These are phyloP conservation scores for Melikaiella ostensackeni DNA, from an alignment of 2,888 invertebrate genomes.

Conservation along the genomic window DNA sequence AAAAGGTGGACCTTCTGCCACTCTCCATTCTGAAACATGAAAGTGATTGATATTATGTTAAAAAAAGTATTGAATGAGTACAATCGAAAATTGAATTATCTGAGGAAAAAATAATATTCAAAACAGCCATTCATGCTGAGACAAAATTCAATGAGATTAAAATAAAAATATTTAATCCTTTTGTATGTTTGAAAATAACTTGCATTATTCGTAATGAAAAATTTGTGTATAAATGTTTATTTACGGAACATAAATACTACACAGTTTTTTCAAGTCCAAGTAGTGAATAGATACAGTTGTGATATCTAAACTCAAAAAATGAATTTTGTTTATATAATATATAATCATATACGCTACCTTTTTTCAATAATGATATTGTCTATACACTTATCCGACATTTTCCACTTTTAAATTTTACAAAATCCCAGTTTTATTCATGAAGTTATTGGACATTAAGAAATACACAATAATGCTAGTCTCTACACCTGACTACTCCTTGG, in stretches of 20 bases:
- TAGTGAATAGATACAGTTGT: slow-evolving; percentile 4
- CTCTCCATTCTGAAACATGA: neutral
- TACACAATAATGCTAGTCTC: neutral
- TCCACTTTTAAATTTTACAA: neutral
- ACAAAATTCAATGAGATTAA: neutral
- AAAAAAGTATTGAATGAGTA: neutral
- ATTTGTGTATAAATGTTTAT: neutral
- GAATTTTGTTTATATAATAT: too few species aligned
- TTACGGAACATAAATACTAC: neutral
- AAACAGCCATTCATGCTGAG: neutral
- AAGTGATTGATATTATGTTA: neutral
- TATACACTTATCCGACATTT: neutral
- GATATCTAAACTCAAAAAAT: neutral
- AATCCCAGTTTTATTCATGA: neutral
- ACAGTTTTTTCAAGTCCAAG: neutral
- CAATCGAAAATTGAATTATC: neutral
- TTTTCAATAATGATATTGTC: too few species aligned
- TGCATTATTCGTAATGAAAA: too few species aligned
- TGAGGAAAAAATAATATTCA: neutral
- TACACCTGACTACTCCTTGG: neutral
- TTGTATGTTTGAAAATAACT: too few species aligned
- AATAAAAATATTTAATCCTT: too few species aligned
- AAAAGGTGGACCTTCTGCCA: neutral
- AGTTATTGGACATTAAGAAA: neutral
- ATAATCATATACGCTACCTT: too few species aligned